A percentile compares a stretch with the other conserved stretches of the same genome.
Conservation (phyloP, 2,113 vertebrate species). For the Saccopteryx bilineata region DNA sequence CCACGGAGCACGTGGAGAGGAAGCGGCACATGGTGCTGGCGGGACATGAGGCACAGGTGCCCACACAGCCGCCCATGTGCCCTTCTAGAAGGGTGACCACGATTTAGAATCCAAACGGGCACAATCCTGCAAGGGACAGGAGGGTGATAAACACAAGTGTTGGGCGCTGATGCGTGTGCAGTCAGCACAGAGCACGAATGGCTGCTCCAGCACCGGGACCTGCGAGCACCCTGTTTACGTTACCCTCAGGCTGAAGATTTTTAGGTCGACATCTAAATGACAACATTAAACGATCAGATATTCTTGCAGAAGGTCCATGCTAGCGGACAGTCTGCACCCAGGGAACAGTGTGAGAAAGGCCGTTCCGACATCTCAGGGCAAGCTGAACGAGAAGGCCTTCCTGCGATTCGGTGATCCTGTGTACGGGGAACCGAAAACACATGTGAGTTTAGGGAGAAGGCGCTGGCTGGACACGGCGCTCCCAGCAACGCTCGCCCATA, state of each 20-base stretch:
- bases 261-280: not conserved
- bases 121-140: not conserved
- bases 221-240: not conserved
- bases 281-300: not conserved
- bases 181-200: not conserved
- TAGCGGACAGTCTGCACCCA: not conserved
- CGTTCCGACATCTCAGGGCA: not conserved
- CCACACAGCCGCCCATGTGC: no score
- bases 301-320: not conserved
- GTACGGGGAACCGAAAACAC: not conserved
- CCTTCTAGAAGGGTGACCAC: no score
- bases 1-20: not conserved
- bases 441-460: not conserved
- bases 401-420: not conserved
- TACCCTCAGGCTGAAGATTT: not conserved
- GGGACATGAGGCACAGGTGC: not conserved
- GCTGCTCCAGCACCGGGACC: not conserved
- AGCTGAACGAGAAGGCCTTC: not conserved
- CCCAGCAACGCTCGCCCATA: not conserved
- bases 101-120: not conserved
- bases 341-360: not conserved
- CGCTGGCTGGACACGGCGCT: no score
- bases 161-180: not conserved
- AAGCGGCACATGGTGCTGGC: accelerated
- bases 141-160: not conserved